phyloP scores from a whole-genome alignment of 2,797 vertebrate genomes.

The Characodon lateralis region DNA sequence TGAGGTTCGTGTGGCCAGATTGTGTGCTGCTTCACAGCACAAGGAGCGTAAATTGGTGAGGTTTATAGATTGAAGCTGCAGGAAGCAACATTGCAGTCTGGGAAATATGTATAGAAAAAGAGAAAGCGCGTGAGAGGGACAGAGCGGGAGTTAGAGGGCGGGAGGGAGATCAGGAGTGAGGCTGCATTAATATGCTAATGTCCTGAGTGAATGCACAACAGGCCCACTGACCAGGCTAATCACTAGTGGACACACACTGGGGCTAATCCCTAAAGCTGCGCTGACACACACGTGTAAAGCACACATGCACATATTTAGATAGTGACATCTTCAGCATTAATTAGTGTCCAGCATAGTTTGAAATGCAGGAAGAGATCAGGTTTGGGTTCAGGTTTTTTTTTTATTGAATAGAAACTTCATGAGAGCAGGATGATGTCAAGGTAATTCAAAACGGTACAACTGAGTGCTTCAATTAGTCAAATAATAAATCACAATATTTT shows the following conservation, averaged over 20 bases:
- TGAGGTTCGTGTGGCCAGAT: slow-evolving; percentile 52
- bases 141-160: slow-evolving; percentile 56
- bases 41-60: slow-evolving; percentile 67
- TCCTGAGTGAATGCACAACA: slow-evolving; percentile 82
- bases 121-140: slow-evolving; percentile 36
- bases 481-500: neutral
- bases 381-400: neutral
- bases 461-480: neutral
- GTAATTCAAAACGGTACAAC: neutral
- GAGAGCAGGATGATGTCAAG: too few relatives aligned
- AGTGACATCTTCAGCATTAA: slow-evolving; percentile 28
- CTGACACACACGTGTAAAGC: slow-evolving; percentile 24
- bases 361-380: neutral
- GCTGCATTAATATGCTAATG: slow-evolving; percentile 86
- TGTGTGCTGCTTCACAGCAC: slow-evolving; percentile 60
- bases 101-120: slow-evolving; percentile 71
- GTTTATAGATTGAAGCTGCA: slow-evolving; percentile 74
- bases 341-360: slow-evolving; percentile 20
- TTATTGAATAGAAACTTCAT: neutral
- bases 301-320: slow-evolving; percentile 51
- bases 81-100: slow-evolving; percentile 67
- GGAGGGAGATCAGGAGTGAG: slow-evolving; percentile 76
- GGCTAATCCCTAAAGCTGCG: slow-evolving; percentile 74
- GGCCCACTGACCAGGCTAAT: slow-evolving; percentile 85
- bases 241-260: slow-evolving; percentile 82